Percentiles rank a stretch among this genome's conserved stretches.
Conservation (phyloP, 2,888 invertebrate species). For the Xestia sexstrigata region DNA sequence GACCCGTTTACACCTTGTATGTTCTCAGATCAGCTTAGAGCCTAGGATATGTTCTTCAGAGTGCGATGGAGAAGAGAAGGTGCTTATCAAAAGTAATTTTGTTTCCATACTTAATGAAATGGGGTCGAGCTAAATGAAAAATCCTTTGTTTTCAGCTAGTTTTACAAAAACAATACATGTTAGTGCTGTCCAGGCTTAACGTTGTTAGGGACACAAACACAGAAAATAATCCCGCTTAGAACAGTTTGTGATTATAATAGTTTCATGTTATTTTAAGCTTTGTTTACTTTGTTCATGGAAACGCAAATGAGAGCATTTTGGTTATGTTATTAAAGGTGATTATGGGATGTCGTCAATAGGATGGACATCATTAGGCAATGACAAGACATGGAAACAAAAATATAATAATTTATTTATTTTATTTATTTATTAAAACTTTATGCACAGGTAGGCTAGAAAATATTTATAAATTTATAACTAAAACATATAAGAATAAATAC, state of each 20-base stretch:
- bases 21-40: not conserved
- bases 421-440: no score
- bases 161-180: conserved; percentile 22
- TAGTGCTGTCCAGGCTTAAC: conserved; percentile 25
- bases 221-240: conserved; percentile 47
- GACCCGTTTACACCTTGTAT: no score
- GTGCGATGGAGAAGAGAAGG: not conserved
- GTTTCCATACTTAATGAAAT: not conserved
- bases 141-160: not conserved
- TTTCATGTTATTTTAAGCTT: conserved; percentile 13
- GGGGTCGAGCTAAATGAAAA: not conserved
- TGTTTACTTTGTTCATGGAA: conserved; percentile 15
- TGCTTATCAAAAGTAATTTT: not conserved
- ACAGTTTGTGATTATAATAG: conserved; percentile 15
- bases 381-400: not conserved
- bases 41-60: not conserved
- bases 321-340: not conserved
- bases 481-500: no score
- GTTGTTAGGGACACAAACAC: conserved; percentile 43
- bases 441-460: no score
- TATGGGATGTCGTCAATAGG: not conserved
- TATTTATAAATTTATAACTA: no score
- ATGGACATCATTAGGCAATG: not conserved
- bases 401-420: no score
- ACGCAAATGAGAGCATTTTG: not conserved